Evolutionary conservation across 64 coral and sea anemone genomes (phyloP), one percentile per base, ranked within the genome.

Genomic region (Pachyseris speciosa): DNA sequence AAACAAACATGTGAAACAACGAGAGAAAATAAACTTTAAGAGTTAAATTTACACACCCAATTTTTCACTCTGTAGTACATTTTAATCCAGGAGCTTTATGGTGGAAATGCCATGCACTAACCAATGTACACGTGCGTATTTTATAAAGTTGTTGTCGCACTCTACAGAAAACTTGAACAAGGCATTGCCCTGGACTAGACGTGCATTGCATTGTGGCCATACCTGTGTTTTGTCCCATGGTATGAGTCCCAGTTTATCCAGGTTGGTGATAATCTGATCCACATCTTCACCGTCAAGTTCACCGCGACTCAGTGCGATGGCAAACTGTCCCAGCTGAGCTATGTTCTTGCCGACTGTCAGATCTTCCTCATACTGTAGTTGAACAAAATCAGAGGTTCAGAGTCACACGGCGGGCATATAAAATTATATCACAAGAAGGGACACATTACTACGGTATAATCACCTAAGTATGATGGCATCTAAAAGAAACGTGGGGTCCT

Each of bases 161-260:
- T n/a, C n/a, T n/a, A n/a, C n/a, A n/a, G n/a, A n/a, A n/a, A 45
- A 45, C 43, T 45, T 45, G 43, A 45, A 45, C 43, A 45, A 45
- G 43, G 11, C 4, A 45, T 11, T 45, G 4, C 11, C 11, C 43
- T 6, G 4, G 11, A 45, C 43, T 11, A 45, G 22, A 16, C 27
- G 2, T 25, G 27, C 58, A 76, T 50, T 17, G 39, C 22, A 45
- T 15, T 17, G 15, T 7, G 0, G 15, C 2, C 15, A 11, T 93
- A 99, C 97, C 97, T 99, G 93, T 67, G 97, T 99, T 42, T 86
- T 95, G 32, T 99, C 97, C 93, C 97, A 99, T 2, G 94, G 89
- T 5, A 99, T 31, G 26, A 75, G 78, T n/a, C 97, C 97, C 20
- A 95, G 52, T 42, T 89, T 72, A 33, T 98, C 89, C 42, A 98